Base-by-base conservation (phyloP, 2,797 vertebrate species). In the Trachurus trachurus region DNA sequence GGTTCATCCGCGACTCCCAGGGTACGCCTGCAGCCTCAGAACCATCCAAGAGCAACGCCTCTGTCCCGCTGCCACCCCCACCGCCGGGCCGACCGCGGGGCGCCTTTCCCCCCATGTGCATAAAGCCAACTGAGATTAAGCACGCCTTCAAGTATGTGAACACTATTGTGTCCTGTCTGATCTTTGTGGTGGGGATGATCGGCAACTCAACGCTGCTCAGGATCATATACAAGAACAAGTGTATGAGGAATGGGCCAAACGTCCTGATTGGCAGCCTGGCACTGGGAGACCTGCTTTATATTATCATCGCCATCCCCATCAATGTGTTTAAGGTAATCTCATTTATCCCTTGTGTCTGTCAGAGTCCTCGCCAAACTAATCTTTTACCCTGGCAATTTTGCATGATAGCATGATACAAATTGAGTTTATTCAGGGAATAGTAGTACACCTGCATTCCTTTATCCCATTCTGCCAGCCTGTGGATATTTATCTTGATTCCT, bases 191-290 rank as follows among this genome's bases (percentile, higher is more conserved):
- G 47, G 97, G 97, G 4, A 96, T 98, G 85, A 93, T 97, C 0
- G 97, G 97, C n/a, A 98, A 98, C 90, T 96, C 96, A 1, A 96
- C 97, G 0, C 94, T 98, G 72, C 94, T 98, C 64, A 91, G 96
- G 85, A 98, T 98, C 91, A 97, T 98, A 71, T 97, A 97, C 84
- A 96, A 97, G 91, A 97, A 97, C 92, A 97, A 98, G 89, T 97
- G 97, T 74, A 97, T 98, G 97, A 96, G 97, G 87, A 98, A 97
- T 0, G 96, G 97, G 13, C 97, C 97, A 4, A 98, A 98, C 0
- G 96, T 97, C 12, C 95, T 98, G 67, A 98, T 98, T 0, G 97
- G 96, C 62, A 97, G 96, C 89, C 88, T 98, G 89, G 97, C 96
- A 0, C 93, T 98, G 0, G 97, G 97, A 3, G 97, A 97, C 86